Evolutionary conservation across 1,140 invertebrate species (phyloP), one percentile per base, ranked within the genome.

Genomic region (Camponotus vicinus): DNA sequence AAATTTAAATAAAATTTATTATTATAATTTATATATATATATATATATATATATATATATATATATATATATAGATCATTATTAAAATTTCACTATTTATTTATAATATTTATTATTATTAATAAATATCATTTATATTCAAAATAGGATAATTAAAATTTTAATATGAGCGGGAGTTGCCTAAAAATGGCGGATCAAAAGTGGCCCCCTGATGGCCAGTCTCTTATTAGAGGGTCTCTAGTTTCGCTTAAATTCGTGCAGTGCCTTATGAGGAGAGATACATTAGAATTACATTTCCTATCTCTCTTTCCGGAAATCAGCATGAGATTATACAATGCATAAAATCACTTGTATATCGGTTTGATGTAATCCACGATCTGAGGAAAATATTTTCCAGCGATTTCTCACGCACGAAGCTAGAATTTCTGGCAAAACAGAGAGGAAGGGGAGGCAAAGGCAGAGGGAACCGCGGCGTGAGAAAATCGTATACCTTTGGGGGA

Each of bases 401-500:
- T 78, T 34, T 66, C 49, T 85, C 45, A 66, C 32, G 15, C 13
- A 32, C n/a, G 45, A 27, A 5, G 11, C 18, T 85, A 42, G 32
- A 85, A 66, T 85, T 85, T 78, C 63, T 55, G 32, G n/a, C 11
- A 49, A 49, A 83, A 61, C 18, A 37, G 6, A 42, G 59, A 61
- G 45, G 37, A n/a, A 3, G 0, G 2, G 9, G 8, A 7, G 40
- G 1, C 6, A 59, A 42, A 37, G 32, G 45, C 0, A 13, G 42
- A 42, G 49, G 40, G 42, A 55, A n/a, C n/a, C 13, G 27, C 4
- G 42, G 11, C 21, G 76, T 57, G 42, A 57, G 70, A 45, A 52
- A 71, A 86, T 86, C 64, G 77, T 59, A 80, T 69, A 34, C 37
- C 64, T 27, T 55, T 1, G 71, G 75, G 61, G 73, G 32, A 61